Percentiles rank a stretch among this genome's conserved stretches.
Evolutionary conservation across 2,113 vertebrate genomes (phyloP).

Genomic region (Limnothrissa miodon): DNA sequence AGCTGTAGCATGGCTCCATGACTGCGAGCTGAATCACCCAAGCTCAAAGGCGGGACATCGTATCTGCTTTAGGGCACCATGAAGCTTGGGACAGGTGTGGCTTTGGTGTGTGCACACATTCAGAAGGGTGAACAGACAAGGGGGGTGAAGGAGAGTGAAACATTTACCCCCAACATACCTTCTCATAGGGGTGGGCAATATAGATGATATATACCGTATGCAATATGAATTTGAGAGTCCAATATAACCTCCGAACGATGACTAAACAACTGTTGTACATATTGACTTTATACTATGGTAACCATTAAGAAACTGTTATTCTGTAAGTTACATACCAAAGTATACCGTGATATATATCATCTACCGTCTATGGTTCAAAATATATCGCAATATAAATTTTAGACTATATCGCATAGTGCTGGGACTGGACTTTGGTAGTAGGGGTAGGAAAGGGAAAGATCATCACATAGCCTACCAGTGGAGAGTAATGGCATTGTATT

Average conservation of each 20-base stretch:
- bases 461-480: conserved; percentile 38
- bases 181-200: too few relatives aligned
- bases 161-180: not conserved
- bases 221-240: too few relatives aligned
- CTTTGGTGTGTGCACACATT: conserved; percentile 25
- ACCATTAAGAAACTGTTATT: too few relatives aligned
- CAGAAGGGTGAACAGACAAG: not conserved
- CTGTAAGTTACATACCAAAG: too few relatives aligned
- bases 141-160: conserved; percentile 3
- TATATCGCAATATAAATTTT: too few relatives aligned
- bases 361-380: too few relatives aligned
- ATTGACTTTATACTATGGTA: too few relatives aligned
- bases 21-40: conserved; percentile 48
- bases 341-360: too few relatives aligned
- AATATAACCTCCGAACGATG: too few relatives aligned
- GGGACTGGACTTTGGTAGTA: not conserved
- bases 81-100: conserved; percentile 54
- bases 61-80: conserved; percentile 53
- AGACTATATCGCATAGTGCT: too few relatives aligned
- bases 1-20: conserved; percentile 51
- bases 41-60: conserved; percentile 38
- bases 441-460: conserved; percentile 24
- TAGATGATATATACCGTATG: too few relatives aligned
- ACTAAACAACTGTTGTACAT: too few relatives aligned
- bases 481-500: conserved; percentile 47